These are phyloP conservation scores for Apotomis turbidana DNA, from an alignment of 2,888 invertebrate species.

Conservation along the genomic window DNA sequence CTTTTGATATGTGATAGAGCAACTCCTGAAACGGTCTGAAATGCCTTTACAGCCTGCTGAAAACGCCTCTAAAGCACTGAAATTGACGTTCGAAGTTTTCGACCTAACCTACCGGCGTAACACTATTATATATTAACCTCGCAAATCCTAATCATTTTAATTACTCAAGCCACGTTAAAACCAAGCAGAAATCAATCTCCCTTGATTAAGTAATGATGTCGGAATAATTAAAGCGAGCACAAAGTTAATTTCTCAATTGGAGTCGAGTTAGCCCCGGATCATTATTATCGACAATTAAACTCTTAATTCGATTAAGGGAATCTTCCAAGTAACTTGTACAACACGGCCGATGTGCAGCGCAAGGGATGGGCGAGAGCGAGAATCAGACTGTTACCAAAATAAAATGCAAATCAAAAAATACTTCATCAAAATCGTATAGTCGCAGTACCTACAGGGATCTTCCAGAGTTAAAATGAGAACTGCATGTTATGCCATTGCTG, in stretches of 20 bases:
- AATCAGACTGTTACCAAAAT: neutral
- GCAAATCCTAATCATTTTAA: neutral
- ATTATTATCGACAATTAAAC: conserved; percentile 76
- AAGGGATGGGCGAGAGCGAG: conserved; percentile 2
- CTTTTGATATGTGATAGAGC: no score
- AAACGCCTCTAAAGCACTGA: no score
- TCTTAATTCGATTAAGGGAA: conserved; percentile 72
- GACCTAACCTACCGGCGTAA: no score
- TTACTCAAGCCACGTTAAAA: conserved; percentile 12
- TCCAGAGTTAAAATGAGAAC: no score
- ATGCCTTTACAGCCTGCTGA: no score
- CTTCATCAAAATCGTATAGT: no score
- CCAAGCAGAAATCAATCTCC: conserved; percentile 38
- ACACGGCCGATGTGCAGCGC: conserved; percentile 32
- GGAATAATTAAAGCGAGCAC: conserved; percentile 41
- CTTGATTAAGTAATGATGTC: conserved; percentile 42
- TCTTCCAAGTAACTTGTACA: conserved; percentile 60
- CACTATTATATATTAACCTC: no score
- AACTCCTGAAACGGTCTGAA: no score
- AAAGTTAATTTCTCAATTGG: conserved; percentile 66
- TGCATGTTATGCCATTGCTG: no score
- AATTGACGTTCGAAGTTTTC: no score
- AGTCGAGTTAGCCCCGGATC: conserved; percentile 68
- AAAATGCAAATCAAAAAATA: no score
- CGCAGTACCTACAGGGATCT: no score